Base-by-base conservation (phyloP, 2,888 invertebrate species). In the Steromphala cineraria region DNA sequence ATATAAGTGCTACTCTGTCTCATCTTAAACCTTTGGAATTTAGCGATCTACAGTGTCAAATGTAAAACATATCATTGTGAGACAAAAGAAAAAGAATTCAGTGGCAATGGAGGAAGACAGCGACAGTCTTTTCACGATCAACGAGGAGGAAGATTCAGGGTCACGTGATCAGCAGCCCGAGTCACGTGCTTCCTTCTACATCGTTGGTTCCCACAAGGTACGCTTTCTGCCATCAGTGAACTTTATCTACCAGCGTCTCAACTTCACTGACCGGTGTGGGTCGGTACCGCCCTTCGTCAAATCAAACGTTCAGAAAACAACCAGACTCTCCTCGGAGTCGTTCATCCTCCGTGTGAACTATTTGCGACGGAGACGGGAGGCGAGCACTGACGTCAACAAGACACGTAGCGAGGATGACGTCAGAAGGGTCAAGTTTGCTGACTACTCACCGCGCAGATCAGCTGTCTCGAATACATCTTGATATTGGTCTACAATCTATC, bases 271-370 rank as follows among this genome's bases (percentile, higher is more conserved):
- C 52, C 46, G 40, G 10, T 75, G 52, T 24, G 52, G 52, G 2
- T 24, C 15, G 5, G 75, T 75, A 19, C 75, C 75, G 10, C 75
- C 40, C 4, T 75, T 75, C 24, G 75, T 75, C 17, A 75, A 24
- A 75, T 75, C 75, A 10, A 75, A 75, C 52, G 40, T 40, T 21
- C 75, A 75, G n/a, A 75, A 75, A 24, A 75, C 75, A 52, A 24
- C 46, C 52, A n/a, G 52, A 52, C 2, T 52, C 0, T 75, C 52
- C 15, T 24, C 75, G 13, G 75, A 75, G 24, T 52, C 75, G 0
- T 75, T 75, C 28, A 75, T 75, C 21, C 75, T 75, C 2, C 46
- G 52, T 8, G 46, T 75, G 24, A 75, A 75, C 52, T 75, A 52
- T 52, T 28, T 75, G 21, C 75, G 75, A 4, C 40, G 52, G 15